Base-by-base conservation (phyloP, 2,888 invertebrate genomes). In the Zaprionus lineosus region DNA sequence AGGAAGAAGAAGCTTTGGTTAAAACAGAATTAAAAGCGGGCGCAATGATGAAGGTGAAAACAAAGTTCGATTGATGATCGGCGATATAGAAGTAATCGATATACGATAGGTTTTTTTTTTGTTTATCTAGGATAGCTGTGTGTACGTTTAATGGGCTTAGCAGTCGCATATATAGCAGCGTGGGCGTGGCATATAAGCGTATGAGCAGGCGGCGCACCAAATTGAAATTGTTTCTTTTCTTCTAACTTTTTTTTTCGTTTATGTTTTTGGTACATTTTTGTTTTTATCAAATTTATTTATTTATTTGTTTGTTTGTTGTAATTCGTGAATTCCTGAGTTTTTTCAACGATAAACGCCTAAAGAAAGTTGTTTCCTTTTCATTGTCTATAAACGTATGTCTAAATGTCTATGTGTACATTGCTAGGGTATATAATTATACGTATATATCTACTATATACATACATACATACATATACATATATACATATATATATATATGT, bases 1-100 rank as follows among this genome's bases (percentile, higher is more conserved):
- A 69, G 69, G 69, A 83, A 77, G 63, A 77, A 71, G 73, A 82
- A 82, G 81, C 81, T 82, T 82, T 82, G 81, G 81, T 83, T 83
- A 75, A 51, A 65, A 74, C 59, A 56, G 65, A 70, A 62, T 47
- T 53, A 61, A 33, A 55, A n/a, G n/a, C n/a, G n/a, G n/a, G n/a
- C n/a, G n/a, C n/a, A n/a, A n/a, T n/a, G n/a, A n/a, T 6, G 18
- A 19, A 18, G 19, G 15, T 15, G 18, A 19, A 12, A 12, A 14
- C 39, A 43, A 34, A 28, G 37, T 28, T 28, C 19, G 5, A 19
- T 19, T 36, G 28, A 44, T 44, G 40, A 37, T 19, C 29, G 41
- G 16, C 21, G 11, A 12, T n/a, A 11, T 2, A 11, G 6, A 31
- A 31, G n/a, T 31, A 31, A 5, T 21, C 7, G 21, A 21, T 21